Evolutionary conservation across 2,113 vertebrate genomes (phyloP).

Genomic region (Anoura caudifer): DNA sequence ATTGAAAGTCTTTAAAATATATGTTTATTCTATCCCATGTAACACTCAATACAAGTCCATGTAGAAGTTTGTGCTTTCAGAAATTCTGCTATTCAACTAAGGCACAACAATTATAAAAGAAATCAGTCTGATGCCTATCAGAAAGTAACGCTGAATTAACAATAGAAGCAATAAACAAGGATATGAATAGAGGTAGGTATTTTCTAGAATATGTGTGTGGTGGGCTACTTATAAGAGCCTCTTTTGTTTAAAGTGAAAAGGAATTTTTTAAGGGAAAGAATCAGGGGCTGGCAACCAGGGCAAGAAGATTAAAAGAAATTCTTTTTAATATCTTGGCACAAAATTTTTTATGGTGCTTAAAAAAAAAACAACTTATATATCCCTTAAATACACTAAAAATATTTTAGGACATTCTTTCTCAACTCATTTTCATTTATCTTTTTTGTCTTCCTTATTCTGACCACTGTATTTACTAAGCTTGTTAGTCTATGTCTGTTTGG

Average conservation of each 20-base stretch:
- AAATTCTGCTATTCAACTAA: not conserved
- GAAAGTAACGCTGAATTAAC: not conserved
- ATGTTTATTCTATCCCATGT: not conserved
- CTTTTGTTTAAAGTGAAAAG: not conserved
- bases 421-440: not conserved
- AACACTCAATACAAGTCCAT: not conserved
- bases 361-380: not conserved
- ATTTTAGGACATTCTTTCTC: not conserved
- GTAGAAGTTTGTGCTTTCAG: not conserved
- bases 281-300: not conserved
- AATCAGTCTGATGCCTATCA: not conserved
- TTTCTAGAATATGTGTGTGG: not conserved
- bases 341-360: not conserved
- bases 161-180: not conserved
- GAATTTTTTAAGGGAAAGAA: not conserved
- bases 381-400: not conserved
- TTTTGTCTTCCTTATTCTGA: not conserved
- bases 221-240: not conserved
- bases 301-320: not conserved
- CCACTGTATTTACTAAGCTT: not conserved
- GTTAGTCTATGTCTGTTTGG: not conserved
- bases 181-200: not conserved
- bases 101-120: not conserved
- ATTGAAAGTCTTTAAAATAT: not conserved
- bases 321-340: not conserved